Evolutionary conservation across 2,797 vertebrate genomes (phyloP).

Genomic region (Pseudochirops cupreus): DNA sequence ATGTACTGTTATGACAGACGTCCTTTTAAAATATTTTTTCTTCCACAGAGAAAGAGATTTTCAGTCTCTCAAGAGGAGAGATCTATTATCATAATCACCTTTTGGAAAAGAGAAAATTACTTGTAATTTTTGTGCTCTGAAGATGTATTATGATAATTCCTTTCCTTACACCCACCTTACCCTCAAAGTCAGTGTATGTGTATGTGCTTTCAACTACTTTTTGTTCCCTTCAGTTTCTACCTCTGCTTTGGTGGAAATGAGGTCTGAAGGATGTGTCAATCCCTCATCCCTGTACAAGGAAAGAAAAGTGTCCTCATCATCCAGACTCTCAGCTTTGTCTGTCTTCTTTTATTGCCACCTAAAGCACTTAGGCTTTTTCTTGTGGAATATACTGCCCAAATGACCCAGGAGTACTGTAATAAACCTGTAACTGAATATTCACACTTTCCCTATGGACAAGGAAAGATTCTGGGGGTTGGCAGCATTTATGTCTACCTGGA

Average conservation of each 20-base stretch:
- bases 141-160: constrained; percentile 72
- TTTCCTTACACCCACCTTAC: constrained; percentile 53
- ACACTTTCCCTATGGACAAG: not conserved
- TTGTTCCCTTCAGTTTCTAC: constrained; percentile 56
- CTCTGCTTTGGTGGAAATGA: constrained; percentile 54
- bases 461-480: not conserved
- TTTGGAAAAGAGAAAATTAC: constrained; percentile 72
- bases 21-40: constrained; percentile 57
- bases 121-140: constrained; percentile 69
- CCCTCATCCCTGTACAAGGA: not conserved
- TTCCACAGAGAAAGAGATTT: constrained; percentile 54
- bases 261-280: constrained; percentile 45
- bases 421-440: not conserved
- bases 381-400: not conserved
- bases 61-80: constrained; percentile 61
- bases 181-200: constrained; percentile 46
- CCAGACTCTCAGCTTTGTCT: not conserved
- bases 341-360: not conserved
- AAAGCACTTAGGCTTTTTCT: not conserved
- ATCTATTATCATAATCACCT: constrained; percentile 69
- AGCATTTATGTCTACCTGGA: not conserved
- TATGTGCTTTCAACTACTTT: constrained; percentile 38
- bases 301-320: not conserved
- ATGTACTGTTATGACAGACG: constrained; percentile 64
- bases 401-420: not conserved